Percentiles rank a stretch among this genome's conserved stretches.
Evolutionary conservation across 1,140 invertebrate genomes (phyloP).

Genomic region (Zaprionus camerounensis): DNA sequence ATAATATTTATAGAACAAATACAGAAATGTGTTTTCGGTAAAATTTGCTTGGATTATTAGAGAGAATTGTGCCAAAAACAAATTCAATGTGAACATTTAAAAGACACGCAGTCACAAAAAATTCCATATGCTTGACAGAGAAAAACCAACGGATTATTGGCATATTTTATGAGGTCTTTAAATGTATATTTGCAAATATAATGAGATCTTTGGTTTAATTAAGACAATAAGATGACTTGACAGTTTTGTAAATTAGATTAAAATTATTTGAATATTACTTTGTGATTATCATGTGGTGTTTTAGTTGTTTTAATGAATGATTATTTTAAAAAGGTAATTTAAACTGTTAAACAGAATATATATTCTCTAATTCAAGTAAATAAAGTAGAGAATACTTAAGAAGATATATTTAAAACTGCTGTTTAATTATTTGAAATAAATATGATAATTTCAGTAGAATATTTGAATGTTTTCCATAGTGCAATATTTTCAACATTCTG

Average conservation of each 20-base stretch:
- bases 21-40: conserved; percentile 5
- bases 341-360: too few relatives aligned
- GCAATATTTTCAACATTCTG: too few relatives aligned
- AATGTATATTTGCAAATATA: not conserved
- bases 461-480: too few relatives aligned
- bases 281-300: not conserved
- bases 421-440: too few relatives aligned
- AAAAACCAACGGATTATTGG: not conserved
- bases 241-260: not conserved
- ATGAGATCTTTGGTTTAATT: not conserved
- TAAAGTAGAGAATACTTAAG: too few relatives aligned
- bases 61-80: conserved; percentile 10
- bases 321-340: too few relatives aligned
- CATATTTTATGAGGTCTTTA: not conserved
- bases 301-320: too few relatives aligned
- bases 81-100: not conserved
- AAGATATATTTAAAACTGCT: too few relatives aligned
- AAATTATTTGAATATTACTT: not conserved
- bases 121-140: not conserved
- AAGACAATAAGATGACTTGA: not conserved
- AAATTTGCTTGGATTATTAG: conserved; percentile 2
- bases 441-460: too few relatives aligned
- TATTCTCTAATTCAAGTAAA: too few relatives aligned
- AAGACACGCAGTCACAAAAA: not conserved
- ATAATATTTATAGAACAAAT: conserved; percentile 19